A percentile compares a stretch with the other conserved stretches of the same genome.
Evolutionary conservation across 1,140 invertebrate species (phyloP).

Genomic region (Drosophila watanabei): DNA sequence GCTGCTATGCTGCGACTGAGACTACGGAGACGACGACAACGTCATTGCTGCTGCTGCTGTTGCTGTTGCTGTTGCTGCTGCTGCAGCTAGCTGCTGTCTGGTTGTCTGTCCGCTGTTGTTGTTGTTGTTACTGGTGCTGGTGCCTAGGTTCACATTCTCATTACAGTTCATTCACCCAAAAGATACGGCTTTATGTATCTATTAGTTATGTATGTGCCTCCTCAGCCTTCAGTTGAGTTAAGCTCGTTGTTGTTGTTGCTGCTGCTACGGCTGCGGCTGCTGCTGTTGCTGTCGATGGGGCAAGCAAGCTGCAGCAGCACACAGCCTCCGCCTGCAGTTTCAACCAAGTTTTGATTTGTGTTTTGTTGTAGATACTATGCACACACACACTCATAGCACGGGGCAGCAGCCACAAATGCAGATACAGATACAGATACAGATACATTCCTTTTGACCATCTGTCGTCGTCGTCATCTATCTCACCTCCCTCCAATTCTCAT

Average conservation of each 20-base stretch:
- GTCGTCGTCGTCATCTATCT: conserved; percentile 51
- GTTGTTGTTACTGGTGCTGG: conserved; percentile 20
- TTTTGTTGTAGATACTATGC: conserved; percentile 65
- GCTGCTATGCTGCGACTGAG: conserved; percentile 20
- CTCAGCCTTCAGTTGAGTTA: conserved; percentile 46
- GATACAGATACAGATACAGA: conserved; percentile 47
- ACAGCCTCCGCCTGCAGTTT: conserved; percentile 57
- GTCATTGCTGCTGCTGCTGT: conserved; percentile 39
- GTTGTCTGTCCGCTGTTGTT: no score
- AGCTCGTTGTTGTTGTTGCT: conserved; percentile 44
- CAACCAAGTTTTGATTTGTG: conserved; percentile 80
- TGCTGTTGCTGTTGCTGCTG: conserved; percentile 34
- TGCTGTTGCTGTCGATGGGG: conserved; percentile 42
- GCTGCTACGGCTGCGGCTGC: conserved; percentile 18
- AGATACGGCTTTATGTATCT: conserved; percentile 82
- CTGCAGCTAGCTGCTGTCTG: background rate
- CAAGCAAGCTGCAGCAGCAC: conserved; percentile 20
- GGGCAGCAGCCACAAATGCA: conserved; percentile 39
- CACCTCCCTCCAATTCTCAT: conserved; percentile 14
- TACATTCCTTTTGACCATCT: conserved; percentile 64
- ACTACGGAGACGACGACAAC: conserved; percentile 40
- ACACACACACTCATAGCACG: no score
- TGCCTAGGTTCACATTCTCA: conserved; percentile 82
- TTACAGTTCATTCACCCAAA: conserved; percentile 85
- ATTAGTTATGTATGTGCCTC: conserved; percentile 81